phyloP scores from a whole-genome alignment of 2,113 vertebrate species.

The Neotragus moschatus region DNA sequence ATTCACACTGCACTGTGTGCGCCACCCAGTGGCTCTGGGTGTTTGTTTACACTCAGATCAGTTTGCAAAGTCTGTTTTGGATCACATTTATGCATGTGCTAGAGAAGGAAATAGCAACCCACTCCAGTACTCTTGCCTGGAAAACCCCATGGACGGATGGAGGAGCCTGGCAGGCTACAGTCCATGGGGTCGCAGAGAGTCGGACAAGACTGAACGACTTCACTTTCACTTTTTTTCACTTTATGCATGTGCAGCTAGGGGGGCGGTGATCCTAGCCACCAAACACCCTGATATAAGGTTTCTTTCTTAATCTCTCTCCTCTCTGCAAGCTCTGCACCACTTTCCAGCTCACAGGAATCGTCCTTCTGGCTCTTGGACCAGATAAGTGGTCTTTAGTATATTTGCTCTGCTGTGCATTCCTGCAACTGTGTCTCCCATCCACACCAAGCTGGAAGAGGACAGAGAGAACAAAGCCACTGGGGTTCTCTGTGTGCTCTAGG shows the following conservation, averaged over 20 bases:
- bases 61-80: background rate
- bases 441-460: background rate
- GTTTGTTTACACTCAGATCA: background rate
- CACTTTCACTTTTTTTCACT: background rate
- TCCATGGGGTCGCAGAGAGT: background rate
- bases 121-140: background rate
- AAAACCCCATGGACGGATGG: background rate
- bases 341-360: background rate
- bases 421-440: background rate
- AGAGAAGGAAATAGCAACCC: background rate
- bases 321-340: background rate
- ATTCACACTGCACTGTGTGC: too few species aligned
- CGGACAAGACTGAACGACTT: background rate
- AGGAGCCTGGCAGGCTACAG: background rate
- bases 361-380: background rate
- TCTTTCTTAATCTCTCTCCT: background rate
- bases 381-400: background rate
- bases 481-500: background rate
- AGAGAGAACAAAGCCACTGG: background rate
- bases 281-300: background rate
- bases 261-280: background rate
- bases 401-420: background rate
- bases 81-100: background rate
- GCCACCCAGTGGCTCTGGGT: background rate
- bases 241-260: fast-evolving